These are phyloP conservation scores for Allobates femoralis DNA, from an alignment of 2,797 vertebrate genomes.

Conservation along the genomic window DNA sequence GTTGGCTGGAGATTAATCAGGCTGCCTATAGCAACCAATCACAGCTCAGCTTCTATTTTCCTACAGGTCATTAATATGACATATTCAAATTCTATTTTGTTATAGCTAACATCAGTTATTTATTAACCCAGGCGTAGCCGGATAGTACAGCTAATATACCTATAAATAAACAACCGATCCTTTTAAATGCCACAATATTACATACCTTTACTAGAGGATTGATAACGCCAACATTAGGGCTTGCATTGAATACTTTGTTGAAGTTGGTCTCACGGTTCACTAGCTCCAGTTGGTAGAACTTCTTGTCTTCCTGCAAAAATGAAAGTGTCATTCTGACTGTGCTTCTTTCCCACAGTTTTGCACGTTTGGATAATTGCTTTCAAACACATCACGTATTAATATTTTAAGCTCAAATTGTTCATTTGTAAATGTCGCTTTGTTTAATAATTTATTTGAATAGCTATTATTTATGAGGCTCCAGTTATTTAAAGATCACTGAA, in stretches of 20 bases:
- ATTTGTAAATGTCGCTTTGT: slow-evolving; percentile 58
- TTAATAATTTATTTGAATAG: slow-evolving; percentile 60
- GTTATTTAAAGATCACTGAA: slow-evolving; percentile 54
- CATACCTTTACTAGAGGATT: slow-evolving; percentile 97
- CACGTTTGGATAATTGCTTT: slow-evolving; percentile 64
- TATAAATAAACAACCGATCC: no score
- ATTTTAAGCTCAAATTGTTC: slow-evolving; percentile 64
- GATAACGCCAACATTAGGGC: slow-evolving; percentile 96
- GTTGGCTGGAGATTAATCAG: no score
- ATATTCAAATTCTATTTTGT: no score
- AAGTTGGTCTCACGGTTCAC: slow-evolving; percentile 99
- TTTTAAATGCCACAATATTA: slow-evolving; percentile 40
- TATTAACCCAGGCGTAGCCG: no score
- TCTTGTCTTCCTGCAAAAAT: slow-evolving; percentile 95
- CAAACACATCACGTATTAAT: slow-evolving; percentile 51
- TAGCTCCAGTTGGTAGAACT: slow-evolving; percentile 98
- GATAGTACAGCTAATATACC: no score
- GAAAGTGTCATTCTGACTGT: slow-evolving; percentile 71
- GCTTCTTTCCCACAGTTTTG: slow-evolving; percentile 67
- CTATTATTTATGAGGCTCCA: slow-evolving; percentile 58
- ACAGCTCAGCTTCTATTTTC: no score
- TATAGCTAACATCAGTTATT: no score
- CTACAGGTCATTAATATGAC: no score
- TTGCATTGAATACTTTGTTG: slow-evolving; percentile 98
- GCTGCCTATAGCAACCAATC: no score